These are phyloP conservation scores for Grammomys dolichurus DNA, from an alignment of 2,113 vertebrate species.

Conservation along the genomic window DNA sequence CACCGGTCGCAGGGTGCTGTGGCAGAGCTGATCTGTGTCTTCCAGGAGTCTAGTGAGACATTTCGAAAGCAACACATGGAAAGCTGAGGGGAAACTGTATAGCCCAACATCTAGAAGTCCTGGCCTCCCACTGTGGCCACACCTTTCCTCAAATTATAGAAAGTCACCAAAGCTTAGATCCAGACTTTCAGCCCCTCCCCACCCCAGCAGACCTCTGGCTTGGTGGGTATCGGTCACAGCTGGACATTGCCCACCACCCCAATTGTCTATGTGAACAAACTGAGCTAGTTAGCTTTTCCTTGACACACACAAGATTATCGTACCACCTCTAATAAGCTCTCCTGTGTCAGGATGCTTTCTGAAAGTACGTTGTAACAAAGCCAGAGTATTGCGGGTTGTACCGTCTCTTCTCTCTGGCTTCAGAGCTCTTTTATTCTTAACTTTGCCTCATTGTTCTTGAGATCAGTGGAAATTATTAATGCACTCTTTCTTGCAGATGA, in stretches of 20 bases:
- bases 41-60: background rate
- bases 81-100: background rate
- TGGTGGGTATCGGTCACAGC: no score
- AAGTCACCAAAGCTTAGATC: background rate
- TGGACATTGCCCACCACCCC: no score
- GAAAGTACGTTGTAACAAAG: background rate
- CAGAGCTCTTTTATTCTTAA: conserved; percentile 20
- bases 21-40: background rate
- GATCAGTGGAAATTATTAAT: conserved; percentile 57
- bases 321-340: background rate
- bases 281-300: background rate
- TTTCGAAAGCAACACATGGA: background rate
- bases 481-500: conserved; percentile 56
- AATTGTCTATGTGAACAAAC: background rate
- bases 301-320: background rate
- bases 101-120: background rate
- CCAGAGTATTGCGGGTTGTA: background rate
- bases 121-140: background rate
- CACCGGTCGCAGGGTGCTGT: no score
- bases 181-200: background rate
- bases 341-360: background rate
- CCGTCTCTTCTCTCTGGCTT: background rate
- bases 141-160: background rate
- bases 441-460: background rate
- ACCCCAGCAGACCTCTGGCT: background rate